A percentile compares a stretch with the other conserved stretches of the same genome.
phyloP scores from a whole-genome alignment of 2,888 invertebrate genomes.

The Hyposoter didymator region DNA sequence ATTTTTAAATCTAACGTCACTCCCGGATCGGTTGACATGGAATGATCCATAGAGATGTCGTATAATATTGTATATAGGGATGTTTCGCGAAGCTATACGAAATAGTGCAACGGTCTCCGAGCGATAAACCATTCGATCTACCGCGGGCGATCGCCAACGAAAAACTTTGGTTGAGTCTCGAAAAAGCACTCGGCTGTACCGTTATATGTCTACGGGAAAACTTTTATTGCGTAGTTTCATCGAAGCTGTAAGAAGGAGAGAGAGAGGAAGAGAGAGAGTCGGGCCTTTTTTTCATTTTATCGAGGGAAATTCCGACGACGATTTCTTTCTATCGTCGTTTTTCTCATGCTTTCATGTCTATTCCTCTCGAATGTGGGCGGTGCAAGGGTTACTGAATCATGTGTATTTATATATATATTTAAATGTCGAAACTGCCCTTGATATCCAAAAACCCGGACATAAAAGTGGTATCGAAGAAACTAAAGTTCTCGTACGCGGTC shows the following conservation, averaged over 20 bases:
- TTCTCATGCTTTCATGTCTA: conserved; percentile 32
- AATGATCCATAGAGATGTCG: conserved; percentile 8
- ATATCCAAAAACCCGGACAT: conserved; percentile 52
- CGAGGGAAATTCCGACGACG: conserved; percentile 46
- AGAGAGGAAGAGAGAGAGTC: background rate
- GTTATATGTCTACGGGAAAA: conserved; percentile 51
- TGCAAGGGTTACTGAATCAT: conserved; percentile 6
- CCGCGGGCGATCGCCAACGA: conserved; percentile 45
- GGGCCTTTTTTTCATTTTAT: conserved; percentile 38
- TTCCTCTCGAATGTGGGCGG: conserved; percentile 16
- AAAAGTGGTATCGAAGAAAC: conserved; percentile 48
- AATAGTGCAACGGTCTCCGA: conserved; percentile 37
- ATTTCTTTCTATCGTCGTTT: conserved; percentile 36
- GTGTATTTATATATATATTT: background rate
- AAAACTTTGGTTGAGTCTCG: conserved; percentile 56
- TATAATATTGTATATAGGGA: conserved; percentile 28
- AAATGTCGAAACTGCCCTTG: conserved; percentile 47
- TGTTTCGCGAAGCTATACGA: conserved; percentile 26
- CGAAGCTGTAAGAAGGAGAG: conserved; percentile 29
- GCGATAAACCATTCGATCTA: conserved; percentile 64
- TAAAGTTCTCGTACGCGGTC: conserved; percentile 25
- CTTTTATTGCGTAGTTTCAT: conserved; percentile 48
- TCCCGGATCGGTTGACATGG: background rate
- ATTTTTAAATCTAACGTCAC: background rate
- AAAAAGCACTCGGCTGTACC: conserved; percentile 52